Percentiles rank a stretch among this genome's conserved stretches.
Conservation (phyloP, 1,140 invertebrate genomes). For the Semibalanus balanoides region DNA sequence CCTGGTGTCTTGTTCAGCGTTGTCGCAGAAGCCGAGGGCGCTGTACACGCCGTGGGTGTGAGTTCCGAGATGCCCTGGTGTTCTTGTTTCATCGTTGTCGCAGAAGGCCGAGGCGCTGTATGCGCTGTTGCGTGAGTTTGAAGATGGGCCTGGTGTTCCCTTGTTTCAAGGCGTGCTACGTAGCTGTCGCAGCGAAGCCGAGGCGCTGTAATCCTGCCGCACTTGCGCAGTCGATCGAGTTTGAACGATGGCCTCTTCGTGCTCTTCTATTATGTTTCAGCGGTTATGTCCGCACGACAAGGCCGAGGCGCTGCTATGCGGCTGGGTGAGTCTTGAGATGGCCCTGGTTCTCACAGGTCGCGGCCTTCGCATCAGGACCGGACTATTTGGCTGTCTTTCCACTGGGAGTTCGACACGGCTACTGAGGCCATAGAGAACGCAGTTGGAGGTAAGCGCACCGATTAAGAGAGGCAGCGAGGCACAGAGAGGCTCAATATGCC, state of each 20-base stretch:
- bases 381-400: constrained; percentile 74
- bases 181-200: constrained; percentile 85
- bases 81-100: constrained; percentile 47
- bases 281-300: too few relatives aligned
- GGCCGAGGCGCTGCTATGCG: too few relatives aligned
- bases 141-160: constrained; percentile 77
- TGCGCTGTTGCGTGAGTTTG: constrained; percentile 80
- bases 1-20: constrained; percentile 64
- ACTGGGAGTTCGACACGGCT: constrained; percentile 79
- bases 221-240: too few relatives aligned
- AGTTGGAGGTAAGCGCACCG: constrained; percentile 45
- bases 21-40: constrained; percentile 83
- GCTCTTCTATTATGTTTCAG: too few relatives aligned
- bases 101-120: constrained; percentile 88
- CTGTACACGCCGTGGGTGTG: too few relatives aligned
- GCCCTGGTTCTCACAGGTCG: too few relatives aligned
- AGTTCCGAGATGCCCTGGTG: too few relatives aligned
- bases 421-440: constrained; percentile 88
- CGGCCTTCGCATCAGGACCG: constrained; percentile 62
- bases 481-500: too few relatives aligned
- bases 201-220: constrained; percentile 85
- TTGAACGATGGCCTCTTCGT: too few relatives aligned
- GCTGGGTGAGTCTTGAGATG: too few relatives aligned
- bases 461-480: too few relatives aligned
- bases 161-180: constrained; percentile 60